These are phyloP conservation scores for Hedya salicella DNA, from an alignment of 2,888 invertebrate genomes.

Conservation along the genomic window DNA sequence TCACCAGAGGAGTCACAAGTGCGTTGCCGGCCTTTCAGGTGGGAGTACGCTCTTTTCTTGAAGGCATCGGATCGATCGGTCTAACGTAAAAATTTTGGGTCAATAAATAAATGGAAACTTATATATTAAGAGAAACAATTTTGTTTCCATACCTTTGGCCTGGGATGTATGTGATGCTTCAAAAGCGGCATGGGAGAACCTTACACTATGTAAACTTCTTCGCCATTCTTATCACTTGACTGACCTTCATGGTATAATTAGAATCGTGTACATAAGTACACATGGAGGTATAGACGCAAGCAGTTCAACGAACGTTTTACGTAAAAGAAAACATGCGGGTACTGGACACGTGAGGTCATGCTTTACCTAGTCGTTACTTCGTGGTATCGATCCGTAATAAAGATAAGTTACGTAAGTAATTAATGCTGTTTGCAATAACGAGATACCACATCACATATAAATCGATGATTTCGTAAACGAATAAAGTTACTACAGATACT, in stretches of 20 bases:
- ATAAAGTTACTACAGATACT: neutral
- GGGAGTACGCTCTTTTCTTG: too few species aligned
- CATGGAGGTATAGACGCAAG: constrained; percentile 33
- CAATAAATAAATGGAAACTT: too few species aligned
- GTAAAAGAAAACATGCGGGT: constrained; percentile 56
- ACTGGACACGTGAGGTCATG: constrained; percentile 16
- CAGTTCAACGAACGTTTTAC: constrained; percentile 51
- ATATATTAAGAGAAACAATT: too few species aligned
- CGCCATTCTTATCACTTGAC: constrained; percentile 22
- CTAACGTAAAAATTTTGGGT: too few species aligned
- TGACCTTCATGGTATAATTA: constrained; percentile 32
- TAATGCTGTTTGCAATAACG: neutral
- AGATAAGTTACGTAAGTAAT: constrained; percentile 15
- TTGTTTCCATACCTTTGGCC: too few species aligned
- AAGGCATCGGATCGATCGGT: too few species aligned
- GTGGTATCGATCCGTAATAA: constrained; percentile 3
- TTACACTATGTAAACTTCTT: too few species aligned
- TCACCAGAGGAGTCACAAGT: too few species aligned
- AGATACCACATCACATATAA: neutral
- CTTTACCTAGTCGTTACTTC: neutral
- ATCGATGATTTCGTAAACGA: neutral
- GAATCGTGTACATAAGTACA: constrained; percentile 22
- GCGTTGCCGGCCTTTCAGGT: too few species aligned
- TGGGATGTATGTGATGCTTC: too few species aligned
- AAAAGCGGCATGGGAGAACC: too few species aligned